phyloP scores from a whole-genome alignment of 1,140 invertebrate genomes.

The Harpegnathos saltator region DNA sequence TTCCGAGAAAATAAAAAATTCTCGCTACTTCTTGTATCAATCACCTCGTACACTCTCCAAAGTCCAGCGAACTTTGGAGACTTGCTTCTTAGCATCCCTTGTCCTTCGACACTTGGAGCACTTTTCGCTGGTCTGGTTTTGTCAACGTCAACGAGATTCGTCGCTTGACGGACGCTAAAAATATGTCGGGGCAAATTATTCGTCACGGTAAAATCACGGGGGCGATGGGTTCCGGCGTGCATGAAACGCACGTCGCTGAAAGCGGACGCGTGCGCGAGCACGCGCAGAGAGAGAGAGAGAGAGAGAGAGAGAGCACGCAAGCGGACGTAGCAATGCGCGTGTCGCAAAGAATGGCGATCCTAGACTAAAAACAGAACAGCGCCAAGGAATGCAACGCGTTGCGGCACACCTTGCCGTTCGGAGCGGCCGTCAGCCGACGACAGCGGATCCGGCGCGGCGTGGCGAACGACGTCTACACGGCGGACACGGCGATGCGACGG shows the following conservation, averaged over 20 bases:
- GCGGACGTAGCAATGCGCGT: slow-evolving; percentile 79
- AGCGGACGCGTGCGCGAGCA: slow-evolving; percentile 67
- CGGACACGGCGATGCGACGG: slow-evolving; percentile 26
- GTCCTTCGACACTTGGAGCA: too few relatives aligned
- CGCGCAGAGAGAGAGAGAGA: too few relatives aligned
- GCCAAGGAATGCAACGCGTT: slow-evolving; percentile 82
- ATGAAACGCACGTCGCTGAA: slow-evolving; percentile 75
- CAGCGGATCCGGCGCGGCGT: slow-evolving; percentile 44
- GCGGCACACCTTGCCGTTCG: slow-evolving; percentile 79
- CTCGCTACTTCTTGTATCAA: too few relatives aligned
- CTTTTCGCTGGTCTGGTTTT: too few relatives aligned
- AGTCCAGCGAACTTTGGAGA: too few relatives aligned
- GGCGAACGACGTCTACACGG: slow-evolving; percentile 16
- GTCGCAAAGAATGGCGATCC: slow-evolving; percentile 84
- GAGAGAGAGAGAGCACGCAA: slow-evolving; percentile 59
- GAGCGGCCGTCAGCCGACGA: slow-evolving; percentile 53
- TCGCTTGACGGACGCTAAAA: too few relatives aligned
- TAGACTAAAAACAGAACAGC: slow-evolving; percentile 85
- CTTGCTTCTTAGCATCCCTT: too few relatives aligned
- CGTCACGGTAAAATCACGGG: too few relatives aligned
- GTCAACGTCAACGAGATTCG: too few relatives aligned
- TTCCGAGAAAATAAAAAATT: too few relatives aligned
- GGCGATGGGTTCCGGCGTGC: not conserved
- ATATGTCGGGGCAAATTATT: too few relatives aligned
- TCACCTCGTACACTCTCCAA: too few relatives aligned